Evolutionary conservation across 2,888 invertebrate genomes (phyloP).

Genomic region (Drepanosiphum platanoidis): DNA sequence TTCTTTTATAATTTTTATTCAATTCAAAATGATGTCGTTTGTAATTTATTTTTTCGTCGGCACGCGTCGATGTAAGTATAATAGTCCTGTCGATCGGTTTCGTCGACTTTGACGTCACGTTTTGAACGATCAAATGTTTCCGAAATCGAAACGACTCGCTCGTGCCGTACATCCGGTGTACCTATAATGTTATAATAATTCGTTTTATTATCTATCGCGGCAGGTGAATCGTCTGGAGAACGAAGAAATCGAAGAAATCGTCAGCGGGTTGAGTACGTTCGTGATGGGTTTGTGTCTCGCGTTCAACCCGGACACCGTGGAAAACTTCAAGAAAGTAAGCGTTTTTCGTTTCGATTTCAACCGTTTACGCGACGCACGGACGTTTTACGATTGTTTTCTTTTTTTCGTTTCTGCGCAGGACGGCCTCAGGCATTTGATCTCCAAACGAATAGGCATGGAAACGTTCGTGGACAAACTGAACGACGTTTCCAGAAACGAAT

Average conservation of each 20-base stretch:
- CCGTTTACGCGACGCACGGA: too few relatives aligned
- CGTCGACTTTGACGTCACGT: too few relatives aligned
- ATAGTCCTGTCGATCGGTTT: too few relatives aligned
- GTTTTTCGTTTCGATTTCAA: background rate
- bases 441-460: slow-evolving; percentile 90
- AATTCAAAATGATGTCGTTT: too few relatives aligned
- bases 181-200: too few relatives aligned
- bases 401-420: slow-evolving; percentile 68
- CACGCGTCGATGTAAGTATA: too few relatives aligned
- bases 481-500: slow-evolving; percentile 88
- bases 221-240: slow-evolving; percentile 85
- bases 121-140: too few relatives aligned
- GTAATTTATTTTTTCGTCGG: too few relatives aligned
- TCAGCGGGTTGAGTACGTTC: slow-evolving; percentile 91
- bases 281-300: slow-evolving; percentile 91
- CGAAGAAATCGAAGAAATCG: slow-evolving; percentile 88
- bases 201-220: too few relatives aligned
- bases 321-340: slow-evolving; percentile 75
- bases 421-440: slow-evolving; percentile 82
- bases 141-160: too few relatives aligned
- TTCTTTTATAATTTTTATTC: too few relatives aligned
- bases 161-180: too few relatives aligned
- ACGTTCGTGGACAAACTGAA: slow-evolving; percentile 85
- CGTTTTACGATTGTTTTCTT: slow-evolving; percentile 9
- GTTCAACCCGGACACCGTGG: slow-evolving; percentile 85